Base-by-base conservation (phyloP, 2,797 vertebrate species). In the Phrynocephalus vlangalii region DNA sequence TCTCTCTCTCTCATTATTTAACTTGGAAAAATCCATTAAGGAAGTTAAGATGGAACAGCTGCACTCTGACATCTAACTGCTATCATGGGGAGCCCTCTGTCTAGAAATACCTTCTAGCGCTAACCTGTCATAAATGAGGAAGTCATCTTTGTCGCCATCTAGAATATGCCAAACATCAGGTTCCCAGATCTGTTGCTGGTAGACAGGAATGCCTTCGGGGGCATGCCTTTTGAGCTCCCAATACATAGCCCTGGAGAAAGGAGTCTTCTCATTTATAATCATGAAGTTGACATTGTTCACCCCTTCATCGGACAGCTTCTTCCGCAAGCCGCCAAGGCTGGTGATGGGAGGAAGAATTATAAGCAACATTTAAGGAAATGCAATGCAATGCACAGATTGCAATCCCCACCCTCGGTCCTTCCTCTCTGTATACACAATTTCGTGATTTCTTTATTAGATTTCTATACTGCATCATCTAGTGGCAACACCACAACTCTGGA, bases 241-340 rank as follows among this genome's bases (percentile, higher is more conserved):
- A 13, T 97, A 97, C 97, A 98, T 97, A 75, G 95, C 96, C 1
- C 97, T 96, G 94, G 98, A 98, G 1, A 83, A 72, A 0, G 96
- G 93, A 0, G 96, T 97, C 44, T 94, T 97, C 94, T 98, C 97
- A 1, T 98, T 99, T 10, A 99, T 81, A 0, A 99, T 97, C 92
- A 99, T 88, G 91, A 97, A 98, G 67, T 92, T 97, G 83, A 98
- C 94, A 0, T 94, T 83, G 0, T 94, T 96, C 77, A 96, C 71
- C 87, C 97, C 97, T 86, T 95, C 96, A 88, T 28, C 94, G 28
- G 73, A 87, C 94, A 98, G 96, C 92, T 94, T 97, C 73, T 96
- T 96, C 95, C 89, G 98, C 97, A 98, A 96, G 92, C 79, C 94
- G 90, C 97, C 95, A 0, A 99, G 95, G 8, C 98, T 98, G 81